Conservation (phyloP, 2,113 vertebrate species). For the Centropus bengalensis region DNA sequence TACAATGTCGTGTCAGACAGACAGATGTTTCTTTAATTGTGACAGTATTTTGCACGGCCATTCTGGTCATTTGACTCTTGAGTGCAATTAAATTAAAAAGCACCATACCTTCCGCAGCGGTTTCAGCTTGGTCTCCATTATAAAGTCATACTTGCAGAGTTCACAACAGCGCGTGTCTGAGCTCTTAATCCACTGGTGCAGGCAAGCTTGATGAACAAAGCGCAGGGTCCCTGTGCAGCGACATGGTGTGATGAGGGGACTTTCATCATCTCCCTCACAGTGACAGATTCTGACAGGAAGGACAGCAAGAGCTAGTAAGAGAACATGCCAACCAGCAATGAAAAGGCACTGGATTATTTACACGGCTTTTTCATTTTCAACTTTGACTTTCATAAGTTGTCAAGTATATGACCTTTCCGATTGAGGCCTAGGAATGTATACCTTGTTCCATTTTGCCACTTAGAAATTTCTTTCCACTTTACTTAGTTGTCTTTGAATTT, state of each 20-base stretch:
- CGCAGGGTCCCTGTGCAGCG: slow-evolving; percentile 93
- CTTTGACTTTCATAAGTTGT: neutral
- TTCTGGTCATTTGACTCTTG: neutral
- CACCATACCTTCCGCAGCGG: slow-evolving; percentile 88
- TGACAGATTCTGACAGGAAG: slow-evolving; percentile 92
- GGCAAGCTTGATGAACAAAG: slow-evolving; percentile 94
- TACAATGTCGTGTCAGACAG: neutral
- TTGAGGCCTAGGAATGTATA: neutral
- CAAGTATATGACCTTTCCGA: neutral
- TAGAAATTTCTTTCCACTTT: neutral
- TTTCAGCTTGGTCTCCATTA: slow-evolving; percentile 98
- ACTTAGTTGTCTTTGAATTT: slow-evolving; percentile 13
- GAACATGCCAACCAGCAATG: neutral
- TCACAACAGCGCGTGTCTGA: slow-evolving; percentile 97
- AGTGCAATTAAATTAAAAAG: neutral
- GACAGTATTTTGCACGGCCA: neutral
- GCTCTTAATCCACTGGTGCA: slow-evolving; percentile 99
- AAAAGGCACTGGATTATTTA: slow-evolving; percentile 1
- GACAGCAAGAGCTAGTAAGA: slow-evolving; percentile 40
- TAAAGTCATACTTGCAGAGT: slow-evolving; percentile 97
- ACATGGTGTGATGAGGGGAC: slow-evolving; percentile 92
- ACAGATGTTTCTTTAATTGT: neutral
- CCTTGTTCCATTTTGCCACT: neutral
- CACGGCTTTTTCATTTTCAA: neutral
- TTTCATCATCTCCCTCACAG: slow-evolving; percentile 96